phyloP scores from a whole-genome alignment of 2,888 invertebrate genomes.

The Eupithecia insigniata region DNA sequence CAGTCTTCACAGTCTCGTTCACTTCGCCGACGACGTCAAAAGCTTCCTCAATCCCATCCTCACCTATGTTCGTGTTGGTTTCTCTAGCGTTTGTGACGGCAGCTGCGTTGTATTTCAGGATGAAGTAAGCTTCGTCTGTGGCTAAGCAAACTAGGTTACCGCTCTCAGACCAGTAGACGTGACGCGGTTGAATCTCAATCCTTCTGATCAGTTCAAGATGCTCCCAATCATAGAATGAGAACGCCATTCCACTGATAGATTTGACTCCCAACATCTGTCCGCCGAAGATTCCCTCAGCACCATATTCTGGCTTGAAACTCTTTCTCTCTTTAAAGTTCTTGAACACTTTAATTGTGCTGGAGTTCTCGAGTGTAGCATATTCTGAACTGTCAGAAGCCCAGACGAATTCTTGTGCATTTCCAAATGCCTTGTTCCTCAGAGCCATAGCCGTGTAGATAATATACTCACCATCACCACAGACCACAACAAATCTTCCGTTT shows the following conservation, averaged over 20 bases:
- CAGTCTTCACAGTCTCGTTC: conserved; percentile 96
- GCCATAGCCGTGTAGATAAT: conserved; percentile 99
- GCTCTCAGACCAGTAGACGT: conserved; percentile 98
- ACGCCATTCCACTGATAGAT: conserved; percentile 95
- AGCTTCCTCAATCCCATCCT: conserved; percentile 97
- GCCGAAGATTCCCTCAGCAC: conserved; percentile 97
- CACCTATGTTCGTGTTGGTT: conserved; percentile 90
- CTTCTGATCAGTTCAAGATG: conserved; percentile 92
- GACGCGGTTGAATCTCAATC: conserved; percentile 97
- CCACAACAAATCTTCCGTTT: conserved; percentile 96
- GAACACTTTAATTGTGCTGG: conserved; percentile 95
- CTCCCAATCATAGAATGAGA: conserved; percentile 99
- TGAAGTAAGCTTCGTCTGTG: conserved; percentile 97
- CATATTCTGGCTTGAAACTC: conserved; percentile 97
- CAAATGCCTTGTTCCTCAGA: conserved; percentile 98
- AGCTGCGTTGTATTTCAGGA: conserved; percentile 93
- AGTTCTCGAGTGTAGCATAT: conserved; percentile 94
- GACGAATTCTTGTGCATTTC: conserved; percentile 98
- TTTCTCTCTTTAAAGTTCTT: conserved; percentile 99
- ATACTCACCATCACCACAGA: conserved; percentile 99
- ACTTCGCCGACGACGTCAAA: conserved; percentile 97
- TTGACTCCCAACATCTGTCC: conserved; percentile 95
- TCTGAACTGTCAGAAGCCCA: conserved; percentile 99
- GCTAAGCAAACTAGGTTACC: conserved; percentile 97
- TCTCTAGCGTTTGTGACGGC: conserved; percentile 91